Base-by-base conservation (phyloP, 2,888 invertebrate genomes). In the Julus scandinavius region DNA sequence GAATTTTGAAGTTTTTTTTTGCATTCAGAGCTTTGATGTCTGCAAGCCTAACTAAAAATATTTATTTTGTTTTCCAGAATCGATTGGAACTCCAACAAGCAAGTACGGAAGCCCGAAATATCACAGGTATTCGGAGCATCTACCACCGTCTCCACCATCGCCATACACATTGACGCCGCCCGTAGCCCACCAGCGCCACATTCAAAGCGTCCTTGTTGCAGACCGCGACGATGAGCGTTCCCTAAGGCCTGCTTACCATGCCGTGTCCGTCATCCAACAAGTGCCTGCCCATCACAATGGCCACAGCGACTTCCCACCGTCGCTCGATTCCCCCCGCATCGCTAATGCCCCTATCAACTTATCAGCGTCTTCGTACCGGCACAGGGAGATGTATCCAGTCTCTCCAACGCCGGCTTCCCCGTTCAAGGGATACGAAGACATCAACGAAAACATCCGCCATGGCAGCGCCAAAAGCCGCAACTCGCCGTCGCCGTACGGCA, bases 401-500 rank as follows among this genome's bases (percentile, higher is more conserved):
- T 89, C 89, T 89, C 90, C 88, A 88, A 90, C 89, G 89, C 90
- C 89, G 88, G 90, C 86, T 87, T 90, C 88, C 90, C 91, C 41
- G 89, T 91, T 89, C 58, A 88, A 87, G 50, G 80, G 87, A 11
- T 88, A 88, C 87, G 89, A 89, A 11, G 88, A 88, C 85, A 85
- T 58, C 41, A 49, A 45, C 38, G 63, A 38, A 4, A 88, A 85
- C 41, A 58, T 87, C 88, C 84, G 49, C 2, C 72, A 63, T 54
- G 15, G 7, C 63, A 87, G 20, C 38, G 1, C 1, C 45, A 45
- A 20, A 45, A 58, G 85, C 13, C 38, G 83, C 20, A 40, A 38
- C 11, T 91, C 50, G 91, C 92, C n/a, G 92, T 93, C 88, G 94
- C 94, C 89, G 94, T 94, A 85, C 72, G 13, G 49, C 80, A n/a